Evolutionary conservation across 2,888 invertebrate genomes (phyloP).

Genomic region (Beris chalybata): DNA sequence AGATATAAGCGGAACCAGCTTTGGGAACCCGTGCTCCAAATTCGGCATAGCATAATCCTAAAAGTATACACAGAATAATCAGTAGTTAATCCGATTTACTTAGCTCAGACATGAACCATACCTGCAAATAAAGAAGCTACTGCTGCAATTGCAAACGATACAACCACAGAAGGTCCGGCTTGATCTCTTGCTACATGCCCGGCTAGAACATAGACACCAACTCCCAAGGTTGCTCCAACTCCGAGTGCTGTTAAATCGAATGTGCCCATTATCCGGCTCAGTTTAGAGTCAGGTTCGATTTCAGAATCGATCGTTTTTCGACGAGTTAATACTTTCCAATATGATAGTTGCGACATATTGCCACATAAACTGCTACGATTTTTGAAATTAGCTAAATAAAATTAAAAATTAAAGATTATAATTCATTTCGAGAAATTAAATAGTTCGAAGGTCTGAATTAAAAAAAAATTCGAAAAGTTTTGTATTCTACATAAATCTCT

Average conservation of each 20-base stretch:
- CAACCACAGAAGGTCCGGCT: conserved; percentile 82
- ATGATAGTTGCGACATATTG: conserved; percentile 48
- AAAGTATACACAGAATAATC: conserved; percentile 39
- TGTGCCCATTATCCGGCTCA: conserved; percentile 51
- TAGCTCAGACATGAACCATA: conserved; percentile 49
- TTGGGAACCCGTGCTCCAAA: conserved; percentile 81
- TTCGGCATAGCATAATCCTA: conserved; percentile 86
- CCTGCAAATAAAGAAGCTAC: conserved; percentile 83
- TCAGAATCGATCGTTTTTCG: conserved; percentile 49
- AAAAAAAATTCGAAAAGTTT: too few species aligned
- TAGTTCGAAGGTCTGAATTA: too few species aligned
- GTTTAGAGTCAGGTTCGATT: conserved; percentile 46
- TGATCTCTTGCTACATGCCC: conserved; percentile 74
- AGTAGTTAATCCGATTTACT: not conserved
- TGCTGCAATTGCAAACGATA: conserved; percentile 88
- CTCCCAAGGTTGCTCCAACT: conserved; percentile 80
- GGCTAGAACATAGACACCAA: conserved; percentile 85
- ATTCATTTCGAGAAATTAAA: not conserved
- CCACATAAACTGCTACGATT: not conserved
- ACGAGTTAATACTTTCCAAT: conserved; percentile 53
- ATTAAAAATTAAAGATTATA: not conserved
- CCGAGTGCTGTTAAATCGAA: conserved; percentile 78
- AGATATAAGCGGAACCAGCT: conserved; percentile 87
- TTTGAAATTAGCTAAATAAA: not conserved
- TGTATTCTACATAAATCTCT: too few species aligned